phyloP scores from a whole-genome alignment of 2,113 vertebrate species.

The Ciconia maguari region DNA sequence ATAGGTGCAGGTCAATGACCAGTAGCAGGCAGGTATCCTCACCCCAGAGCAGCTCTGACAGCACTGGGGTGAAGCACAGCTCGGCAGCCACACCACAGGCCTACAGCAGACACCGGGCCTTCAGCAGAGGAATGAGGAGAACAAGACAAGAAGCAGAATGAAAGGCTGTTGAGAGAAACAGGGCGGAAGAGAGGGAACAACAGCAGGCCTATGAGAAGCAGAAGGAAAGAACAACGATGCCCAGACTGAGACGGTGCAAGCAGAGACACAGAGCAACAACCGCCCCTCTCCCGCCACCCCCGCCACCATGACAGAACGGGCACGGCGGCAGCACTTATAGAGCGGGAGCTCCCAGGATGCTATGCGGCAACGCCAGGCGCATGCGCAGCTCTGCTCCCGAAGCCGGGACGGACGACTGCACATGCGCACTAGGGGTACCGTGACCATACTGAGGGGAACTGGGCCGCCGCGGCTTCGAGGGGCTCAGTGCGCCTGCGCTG shows the following conservation, averaged over 20 bases:
- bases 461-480: not conserved
- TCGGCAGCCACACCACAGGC: not conserved
- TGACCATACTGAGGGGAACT: accelerated
- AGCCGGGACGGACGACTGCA: accelerated
- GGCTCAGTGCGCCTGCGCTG: accelerated
- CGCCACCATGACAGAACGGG: accelerated
- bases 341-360: accelerated
- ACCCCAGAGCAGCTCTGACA: not conserved
- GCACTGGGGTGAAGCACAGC: too few species aligned
- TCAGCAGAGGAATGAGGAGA: accelerated
- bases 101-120: accelerated
- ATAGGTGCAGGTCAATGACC: accelerated
- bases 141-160: accelerated
- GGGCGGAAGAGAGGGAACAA: accelerated
- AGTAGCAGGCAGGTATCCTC: not conserved
- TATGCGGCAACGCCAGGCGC: not conserved
- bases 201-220: accelerated
- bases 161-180: not conserved
- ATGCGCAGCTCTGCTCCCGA: accelerated
- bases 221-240: accelerated
- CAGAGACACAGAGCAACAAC: too few species aligned
- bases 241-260: accelerated
- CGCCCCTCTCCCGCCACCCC: too few species aligned
- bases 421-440: not conserved
- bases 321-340: accelerated